phyloP scores from a whole-genome alignment of 35 echinoderm and acorn worm species.

The Lytechinus pictus region DNA sequence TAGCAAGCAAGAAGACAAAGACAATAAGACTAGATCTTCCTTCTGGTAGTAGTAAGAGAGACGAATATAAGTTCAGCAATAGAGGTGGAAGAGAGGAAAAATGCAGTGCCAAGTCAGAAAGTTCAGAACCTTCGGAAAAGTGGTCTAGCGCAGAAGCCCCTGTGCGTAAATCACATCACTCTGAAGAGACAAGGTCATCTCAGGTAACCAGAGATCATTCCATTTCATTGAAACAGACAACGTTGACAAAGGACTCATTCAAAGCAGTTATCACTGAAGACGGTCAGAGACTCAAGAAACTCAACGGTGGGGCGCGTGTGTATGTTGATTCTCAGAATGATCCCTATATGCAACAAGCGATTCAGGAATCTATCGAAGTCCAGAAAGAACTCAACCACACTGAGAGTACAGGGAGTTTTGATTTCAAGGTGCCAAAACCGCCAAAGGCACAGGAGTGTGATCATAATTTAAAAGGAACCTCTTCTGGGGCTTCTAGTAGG shows the following conservation, averaged over 20 bases:
- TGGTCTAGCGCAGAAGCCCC: not conserved
- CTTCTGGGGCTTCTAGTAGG: not conserved
- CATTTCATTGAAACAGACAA: constrained; percentile 15
- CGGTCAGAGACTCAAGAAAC: not conserved
- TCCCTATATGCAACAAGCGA: not conserved
- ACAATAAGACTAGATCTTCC: not conserved
- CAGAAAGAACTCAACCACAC: not conserved
- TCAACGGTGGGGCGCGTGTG: not conserved
- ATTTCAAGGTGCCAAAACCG: not conserved
- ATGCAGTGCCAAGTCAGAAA: not conserved
- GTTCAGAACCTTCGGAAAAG: not conserved
- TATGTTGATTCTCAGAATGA: constrained; percentile 18
- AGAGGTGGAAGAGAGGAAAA: not conserved
- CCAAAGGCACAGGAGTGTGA: not conserved
- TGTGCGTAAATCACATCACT: not conserved
- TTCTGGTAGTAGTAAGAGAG: not conserved
- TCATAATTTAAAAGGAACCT: not conserved
- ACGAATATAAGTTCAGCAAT: not conserved
- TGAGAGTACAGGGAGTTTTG: not conserved
- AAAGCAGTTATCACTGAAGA: not conserved
- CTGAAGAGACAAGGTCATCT: not conserved
- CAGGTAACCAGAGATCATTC: not conserved
- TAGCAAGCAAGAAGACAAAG: not conserved
- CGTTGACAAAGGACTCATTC: not conserved
- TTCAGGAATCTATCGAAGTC: constrained; percentile 4